Conservation (phyloP, 2,888 invertebrate genomes). For the Polietes domitor region DNA sequence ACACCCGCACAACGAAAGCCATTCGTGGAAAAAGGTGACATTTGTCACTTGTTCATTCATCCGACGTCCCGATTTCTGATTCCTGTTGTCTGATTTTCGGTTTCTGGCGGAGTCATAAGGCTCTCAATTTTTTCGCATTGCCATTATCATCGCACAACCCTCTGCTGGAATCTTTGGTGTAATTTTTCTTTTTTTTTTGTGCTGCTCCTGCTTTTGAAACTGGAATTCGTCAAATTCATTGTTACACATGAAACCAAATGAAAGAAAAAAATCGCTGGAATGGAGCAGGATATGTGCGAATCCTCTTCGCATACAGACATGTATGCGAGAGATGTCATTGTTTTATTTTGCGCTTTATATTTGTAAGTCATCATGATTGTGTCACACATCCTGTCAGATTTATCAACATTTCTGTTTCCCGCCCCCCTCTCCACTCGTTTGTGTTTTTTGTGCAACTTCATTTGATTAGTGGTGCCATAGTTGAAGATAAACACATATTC, state of each 20-base stretch:
- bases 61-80: neutral
- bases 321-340: conserved; percentile 1
- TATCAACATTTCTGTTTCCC: conserved; percentile 37
- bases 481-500: neutral
- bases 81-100: neutral
- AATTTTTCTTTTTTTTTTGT: conserved; percentile 11
- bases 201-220: neutral
- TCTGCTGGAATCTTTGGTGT: neutral
- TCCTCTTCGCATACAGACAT: neutral
- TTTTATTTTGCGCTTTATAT: conserved; percentile 4
- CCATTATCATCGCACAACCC: neutral
- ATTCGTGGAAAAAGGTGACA: conserved; percentile 52
- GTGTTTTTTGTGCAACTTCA: conserved; percentile 23
- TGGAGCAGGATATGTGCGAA: neutral
- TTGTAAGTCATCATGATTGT: conserved; percentile 45
- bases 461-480: conserved; percentile 18
- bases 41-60: conserved; percentile 53
- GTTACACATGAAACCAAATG: conserved; percentile 14
- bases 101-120: conserved; percentile 26
- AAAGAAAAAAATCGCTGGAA: neutral
- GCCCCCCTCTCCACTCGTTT: neutral
- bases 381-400: conserved; percentile 54
- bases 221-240: conserved; percentile 36
- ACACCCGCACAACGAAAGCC: conserved; percentile 40
- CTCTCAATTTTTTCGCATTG: conserved; percentile 40